phyloP scores from a whole-genome alignment of 2,888 invertebrate genomes.

The Stenchaetothrips biformis region DNA sequence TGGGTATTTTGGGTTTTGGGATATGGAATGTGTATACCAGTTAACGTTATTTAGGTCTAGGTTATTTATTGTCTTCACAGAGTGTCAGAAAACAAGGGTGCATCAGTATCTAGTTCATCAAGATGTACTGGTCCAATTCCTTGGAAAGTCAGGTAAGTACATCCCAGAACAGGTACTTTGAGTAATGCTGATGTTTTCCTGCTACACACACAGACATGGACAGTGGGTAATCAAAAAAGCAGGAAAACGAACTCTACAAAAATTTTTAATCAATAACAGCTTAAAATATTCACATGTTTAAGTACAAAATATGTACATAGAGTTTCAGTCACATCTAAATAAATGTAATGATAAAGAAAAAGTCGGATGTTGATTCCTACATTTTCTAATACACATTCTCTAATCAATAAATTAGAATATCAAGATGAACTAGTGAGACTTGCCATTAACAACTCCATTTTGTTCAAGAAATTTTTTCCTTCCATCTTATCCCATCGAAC shows the following conservation, averaged over 20 bases:
- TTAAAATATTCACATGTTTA: neutral
- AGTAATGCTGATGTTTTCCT: no score
- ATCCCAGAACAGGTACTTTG: no score
- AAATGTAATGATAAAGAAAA: neutral
- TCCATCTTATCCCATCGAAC: constrained; percentile 90
- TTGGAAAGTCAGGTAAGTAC: no score
- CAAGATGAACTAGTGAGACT: constrained; percentile 68
- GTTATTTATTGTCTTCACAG: no score
- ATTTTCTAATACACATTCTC: neutral
- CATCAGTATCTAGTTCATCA: no score
- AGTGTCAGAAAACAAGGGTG: no score
- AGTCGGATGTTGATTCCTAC: neutral
- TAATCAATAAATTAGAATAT: constrained; percentile 27
- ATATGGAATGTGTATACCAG: no score
- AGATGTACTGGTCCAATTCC: no score
- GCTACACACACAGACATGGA: no score
- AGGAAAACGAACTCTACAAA: neutral
- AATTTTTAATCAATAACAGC: neutral
- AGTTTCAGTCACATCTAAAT: neutral
- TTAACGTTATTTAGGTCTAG: no score
- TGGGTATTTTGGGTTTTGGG: no score
- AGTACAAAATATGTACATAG: neutral
- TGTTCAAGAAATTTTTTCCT: constrained; percentile 91
- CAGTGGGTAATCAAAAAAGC: no score
- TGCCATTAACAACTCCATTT: constrained; percentile 95